These are phyloP conservation scores for Benitochromis conjunctus DNA, from an alignment of 2,113 vertebrate genomes.

Conservation along the genomic window DNA sequence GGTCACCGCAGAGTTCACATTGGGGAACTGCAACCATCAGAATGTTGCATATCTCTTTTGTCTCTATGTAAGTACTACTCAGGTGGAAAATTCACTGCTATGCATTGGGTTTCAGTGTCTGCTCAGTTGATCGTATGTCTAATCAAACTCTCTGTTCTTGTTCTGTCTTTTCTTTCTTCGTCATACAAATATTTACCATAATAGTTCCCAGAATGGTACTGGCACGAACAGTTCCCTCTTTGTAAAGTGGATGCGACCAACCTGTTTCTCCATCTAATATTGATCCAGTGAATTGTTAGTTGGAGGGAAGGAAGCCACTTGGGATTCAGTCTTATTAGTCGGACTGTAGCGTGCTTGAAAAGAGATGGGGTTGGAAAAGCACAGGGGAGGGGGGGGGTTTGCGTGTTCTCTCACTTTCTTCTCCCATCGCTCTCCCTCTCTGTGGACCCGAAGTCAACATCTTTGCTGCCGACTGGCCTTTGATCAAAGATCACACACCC, in stretches of 20 bases:
- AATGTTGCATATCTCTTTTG: constrained; percentile 61
- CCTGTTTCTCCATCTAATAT: constrained; percentile 43
- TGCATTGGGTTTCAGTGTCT: constrained; percentile 66
- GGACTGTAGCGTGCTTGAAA: constrained; percentile 33
- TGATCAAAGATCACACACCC: constrained; percentile 55
- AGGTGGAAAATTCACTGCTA: constrained; percentile 77
- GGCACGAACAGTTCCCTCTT: constrained; percentile 15
- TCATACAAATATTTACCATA: constrained; percentile 38
- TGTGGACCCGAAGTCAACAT: constrained; percentile 32
- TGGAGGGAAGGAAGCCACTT: constrained; percentile 37
- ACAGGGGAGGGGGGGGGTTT: not conserved
- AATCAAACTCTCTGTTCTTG: constrained; percentile 9
- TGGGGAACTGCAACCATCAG: constrained; percentile 29
- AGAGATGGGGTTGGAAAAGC: constrained; percentile 24
- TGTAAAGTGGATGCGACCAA: constrained; percentile 40
- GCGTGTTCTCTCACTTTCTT: constrained; percentile 20
- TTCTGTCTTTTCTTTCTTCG: constrained; percentile 42
- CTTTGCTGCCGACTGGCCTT: constrained; percentile 52
- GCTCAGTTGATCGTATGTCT: constrained; percentile 47
- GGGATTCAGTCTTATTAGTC: constrained; percentile 47
- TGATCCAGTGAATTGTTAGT: constrained; percentile 48
- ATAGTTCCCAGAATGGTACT: constrained; percentile 27
- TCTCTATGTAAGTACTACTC: constrained; percentile 71
- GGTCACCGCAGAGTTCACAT: constrained; percentile 18
- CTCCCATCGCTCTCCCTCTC: constrained; percentile 16